Evolutionary conservation across 2,797 vertebrate genomes (phyloP).

Genomic region (Siniperca obscura): DNA sequence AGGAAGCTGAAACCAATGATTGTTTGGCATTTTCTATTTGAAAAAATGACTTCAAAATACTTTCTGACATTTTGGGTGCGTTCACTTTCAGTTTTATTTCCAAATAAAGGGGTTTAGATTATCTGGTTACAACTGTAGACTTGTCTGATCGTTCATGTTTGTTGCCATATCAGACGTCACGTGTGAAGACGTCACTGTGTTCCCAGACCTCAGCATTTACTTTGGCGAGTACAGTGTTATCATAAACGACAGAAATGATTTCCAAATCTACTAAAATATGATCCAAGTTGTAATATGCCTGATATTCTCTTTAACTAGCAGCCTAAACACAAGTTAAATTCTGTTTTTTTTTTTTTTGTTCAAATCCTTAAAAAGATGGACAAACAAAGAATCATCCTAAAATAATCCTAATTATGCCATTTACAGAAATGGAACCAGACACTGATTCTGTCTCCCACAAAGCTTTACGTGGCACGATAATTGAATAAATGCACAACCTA

Average conservation of each 20-base stretch:
- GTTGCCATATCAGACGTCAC: background rate
- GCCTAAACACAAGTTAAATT: background rate
- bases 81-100: background rate
- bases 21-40: no score
- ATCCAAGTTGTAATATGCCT: background rate
- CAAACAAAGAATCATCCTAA: slow-evolving; percentile 17
- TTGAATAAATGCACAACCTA: slow-evolving; percentile 72
- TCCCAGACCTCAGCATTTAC: background rate
- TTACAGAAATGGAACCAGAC: slow-evolving; percentile 48
- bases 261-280: background rate
- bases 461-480: slow-evolving; percentile 59
- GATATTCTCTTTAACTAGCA: background rate
- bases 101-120: background rate
- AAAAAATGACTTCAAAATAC: no score
- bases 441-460: slow-evolving; percentile 67
- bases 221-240: background rate
- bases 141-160: background rate
- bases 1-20: no score
- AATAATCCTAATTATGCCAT: slow-evolving; percentile 30
- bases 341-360: background rate
- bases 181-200: background rate
- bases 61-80: background rate
- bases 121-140: background rate
- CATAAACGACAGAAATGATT: background rate
- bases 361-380: background rate